Evolutionary conservation across 2,797 vertebrate species (phyloP).

Genomic region (Trematomus bernacchii): DNA sequence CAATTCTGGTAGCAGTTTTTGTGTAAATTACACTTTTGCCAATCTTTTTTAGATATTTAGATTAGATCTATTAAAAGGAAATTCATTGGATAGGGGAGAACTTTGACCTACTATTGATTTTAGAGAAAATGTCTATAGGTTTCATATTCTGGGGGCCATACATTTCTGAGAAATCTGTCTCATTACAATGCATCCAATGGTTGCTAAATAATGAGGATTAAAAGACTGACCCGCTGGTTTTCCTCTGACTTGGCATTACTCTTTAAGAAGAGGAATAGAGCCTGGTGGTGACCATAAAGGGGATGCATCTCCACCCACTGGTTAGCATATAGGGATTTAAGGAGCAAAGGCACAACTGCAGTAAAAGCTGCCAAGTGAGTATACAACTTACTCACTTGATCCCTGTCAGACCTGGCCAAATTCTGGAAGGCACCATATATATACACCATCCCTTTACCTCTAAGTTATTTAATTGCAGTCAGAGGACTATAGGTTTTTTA

Average conservation of each 20-base stretch:
- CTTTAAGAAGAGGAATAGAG: neutral
- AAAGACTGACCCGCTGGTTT: conserved; percentile 10
- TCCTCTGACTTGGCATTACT: conserved; percentile 2
- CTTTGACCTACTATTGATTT: neutral
- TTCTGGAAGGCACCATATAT: conserved; percentile 27
- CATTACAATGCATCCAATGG: neutral
- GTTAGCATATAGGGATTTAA: conserved; percentile 37
- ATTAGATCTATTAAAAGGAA: neutral
- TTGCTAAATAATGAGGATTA: neutral
- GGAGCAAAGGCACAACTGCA: conserved; percentile 30
- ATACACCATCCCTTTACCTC: conserved; percentile 6
- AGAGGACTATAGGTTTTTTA: conserved; percentile 19
- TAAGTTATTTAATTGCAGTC: conserved; percentile 29
- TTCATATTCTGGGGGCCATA: too few relatives aligned
- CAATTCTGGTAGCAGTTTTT: too few relatives aligned
- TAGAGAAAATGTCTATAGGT: neutral
- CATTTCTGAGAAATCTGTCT: neutral
- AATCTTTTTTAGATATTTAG: neutral
- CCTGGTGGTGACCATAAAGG: conserved; percentile 24
- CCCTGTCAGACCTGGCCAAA: conserved; percentile 17
- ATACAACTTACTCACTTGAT: conserved; percentile 29
- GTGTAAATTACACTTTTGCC: too few relatives aligned
- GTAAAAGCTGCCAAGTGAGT: conserved; percentile 22
- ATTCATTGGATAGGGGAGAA: neutral
- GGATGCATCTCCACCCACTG: conserved; percentile 17